These are phyloP conservation scores for Cetoscarus ocellatus DNA, from an alignment of 2,797 vertebrate genomes.

Conservation along the genomic window DNA sequence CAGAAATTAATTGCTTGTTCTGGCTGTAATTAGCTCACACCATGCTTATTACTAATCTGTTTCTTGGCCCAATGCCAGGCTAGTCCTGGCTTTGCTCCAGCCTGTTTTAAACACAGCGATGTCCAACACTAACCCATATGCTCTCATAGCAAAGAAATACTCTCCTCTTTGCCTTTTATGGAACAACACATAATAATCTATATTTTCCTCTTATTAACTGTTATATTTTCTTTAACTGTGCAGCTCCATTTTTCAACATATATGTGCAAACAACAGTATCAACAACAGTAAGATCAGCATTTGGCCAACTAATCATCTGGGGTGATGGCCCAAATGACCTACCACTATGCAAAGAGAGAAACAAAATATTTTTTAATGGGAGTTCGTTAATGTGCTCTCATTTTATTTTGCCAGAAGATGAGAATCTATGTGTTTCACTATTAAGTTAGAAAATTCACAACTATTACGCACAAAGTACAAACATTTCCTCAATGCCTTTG, in stretches of 20 bases:
- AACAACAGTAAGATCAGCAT: no score
- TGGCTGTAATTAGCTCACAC: conserved; percentile 84
- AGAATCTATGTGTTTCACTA: no score
- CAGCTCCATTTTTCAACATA: neutral
- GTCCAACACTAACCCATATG: conserved; percentile 72
- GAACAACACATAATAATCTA: conserved; percentile 26
- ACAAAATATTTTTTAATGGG: no score
- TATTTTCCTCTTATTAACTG: neutral
- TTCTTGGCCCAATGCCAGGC: conserved; percentile 79
- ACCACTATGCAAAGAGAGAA: no score
- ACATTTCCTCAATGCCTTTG: no score
- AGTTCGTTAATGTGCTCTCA: no score
- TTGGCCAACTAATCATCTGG: no score
- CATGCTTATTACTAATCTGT: conserved; percentile 87
- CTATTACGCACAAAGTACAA: no score
- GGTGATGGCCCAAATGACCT: no score
- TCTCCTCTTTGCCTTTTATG: conserved; percentile 32
- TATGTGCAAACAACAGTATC: no score
- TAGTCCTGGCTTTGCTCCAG: conserved; percentile 81
- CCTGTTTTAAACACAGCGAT: conserved; percentile 63
- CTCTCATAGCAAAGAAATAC: conserved; percentile 56
- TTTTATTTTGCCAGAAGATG: no score
- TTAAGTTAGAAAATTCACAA: no score
- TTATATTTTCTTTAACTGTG: neutral
- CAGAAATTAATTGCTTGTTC: conserved; percentile 85